These are phyloP conservation scores for Macropodus opercularis DNA, from an alignment of 2,797 vertebrate species.

Conservation along the genomic window DNA sequence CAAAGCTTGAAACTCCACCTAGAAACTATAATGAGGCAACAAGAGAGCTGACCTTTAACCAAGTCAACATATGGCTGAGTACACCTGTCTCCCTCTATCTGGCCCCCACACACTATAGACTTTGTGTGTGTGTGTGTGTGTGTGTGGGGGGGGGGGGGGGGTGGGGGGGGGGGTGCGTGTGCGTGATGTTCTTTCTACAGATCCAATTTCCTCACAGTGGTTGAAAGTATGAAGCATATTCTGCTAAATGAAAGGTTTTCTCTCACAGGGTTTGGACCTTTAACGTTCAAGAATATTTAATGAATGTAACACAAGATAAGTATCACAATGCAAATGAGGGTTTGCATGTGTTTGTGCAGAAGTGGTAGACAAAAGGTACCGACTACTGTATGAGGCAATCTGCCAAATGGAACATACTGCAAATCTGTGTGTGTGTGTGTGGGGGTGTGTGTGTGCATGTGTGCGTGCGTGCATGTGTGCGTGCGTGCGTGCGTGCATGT, in stretches of 20 bases:
- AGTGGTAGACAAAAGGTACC: constrained; percentile 43
- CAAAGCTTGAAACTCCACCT: constrained; percentile 38
- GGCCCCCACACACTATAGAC: constrained; percentile 11
- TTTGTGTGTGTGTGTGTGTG: constrained; percentile 14
- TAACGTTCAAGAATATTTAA: constrained; percentile 1
- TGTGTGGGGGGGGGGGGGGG: constrained; percentile 2
- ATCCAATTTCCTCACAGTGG: constrained; percentile 3
- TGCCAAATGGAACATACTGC: constrained; percentile 63
- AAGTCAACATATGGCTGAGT: constrained; percentile 64
- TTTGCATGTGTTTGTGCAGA: constrained; percentile 16
- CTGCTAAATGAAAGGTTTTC: background rate
- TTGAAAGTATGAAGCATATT: background rate
- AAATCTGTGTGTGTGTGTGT: constrained; percentile 19
- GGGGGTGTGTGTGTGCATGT: constrained; percentile 14
- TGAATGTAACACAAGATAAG: constrained; percentile 33
- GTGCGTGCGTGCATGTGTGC: constrained; percentile 22
- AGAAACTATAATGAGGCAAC: constrained; percentile 62
- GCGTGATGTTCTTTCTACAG: background rate
- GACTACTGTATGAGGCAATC: constrained; percentile 45
- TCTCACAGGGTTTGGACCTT: background rate
- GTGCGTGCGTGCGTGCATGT: constrained; percentile 19
- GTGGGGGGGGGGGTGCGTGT: constrained; percentile 3
- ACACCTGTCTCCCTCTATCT: constrained; percentile 40
- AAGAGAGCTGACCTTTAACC: constrained; percentile 59
- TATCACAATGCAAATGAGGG: constrained; percentile 8